Percentiles rank a stretch among this genome's conserved stretches.
phyloP scores from a whole-genome alignment of 2,888 invertebrate species.

The Pyrocoelia pectoralis region DNA sequence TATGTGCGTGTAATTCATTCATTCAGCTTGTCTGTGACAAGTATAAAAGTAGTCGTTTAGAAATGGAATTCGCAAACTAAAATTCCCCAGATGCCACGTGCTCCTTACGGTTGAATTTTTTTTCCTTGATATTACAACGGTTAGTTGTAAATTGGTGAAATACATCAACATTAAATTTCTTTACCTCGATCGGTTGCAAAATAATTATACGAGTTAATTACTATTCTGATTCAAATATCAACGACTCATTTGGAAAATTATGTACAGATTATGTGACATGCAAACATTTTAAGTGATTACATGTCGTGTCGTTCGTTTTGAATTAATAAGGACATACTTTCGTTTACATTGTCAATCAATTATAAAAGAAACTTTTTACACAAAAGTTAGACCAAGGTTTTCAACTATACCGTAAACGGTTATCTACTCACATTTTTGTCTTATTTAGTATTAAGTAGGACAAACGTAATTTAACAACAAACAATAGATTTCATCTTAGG shows the following conservation, averaged over 20 bases:
- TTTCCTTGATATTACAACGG: not conserved
- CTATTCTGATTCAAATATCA: not conserved
- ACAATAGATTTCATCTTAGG: too few species aligned
- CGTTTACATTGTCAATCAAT: not conserved
- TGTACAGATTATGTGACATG: not conserved
- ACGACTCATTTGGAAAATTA: not conserved
- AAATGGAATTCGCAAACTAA: conserved; percentile 28
- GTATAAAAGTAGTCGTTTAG: conserved; percentile 30
- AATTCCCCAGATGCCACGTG: conserved; percentile 21
- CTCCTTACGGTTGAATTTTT: conserved; percentile 18
- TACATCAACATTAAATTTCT: not conserved
- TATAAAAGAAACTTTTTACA: conserved; percentile 1
- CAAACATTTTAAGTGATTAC: not conserved
- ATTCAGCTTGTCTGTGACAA: conserved; percentile 27
- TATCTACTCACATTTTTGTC: not conserved
- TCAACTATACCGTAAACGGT: not conserved
- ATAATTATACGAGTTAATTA: not conserved
- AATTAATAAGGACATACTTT: not conserved
- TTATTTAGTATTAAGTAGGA: not conserved
- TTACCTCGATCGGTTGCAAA: not conserved
- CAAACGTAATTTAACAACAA: not conserved
- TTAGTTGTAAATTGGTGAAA: conserved; percentile 3
- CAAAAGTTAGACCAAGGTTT: not conserved
- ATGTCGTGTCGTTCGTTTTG: not conserved
- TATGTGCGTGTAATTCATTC: conserved; percentile 29